A percentile compares a stretch with the other conserved stretches of the same genome.
Conservation (phyloP, 2,113 vertebrate genomes). For the Ibidorhyncha struthersii region DNA sequence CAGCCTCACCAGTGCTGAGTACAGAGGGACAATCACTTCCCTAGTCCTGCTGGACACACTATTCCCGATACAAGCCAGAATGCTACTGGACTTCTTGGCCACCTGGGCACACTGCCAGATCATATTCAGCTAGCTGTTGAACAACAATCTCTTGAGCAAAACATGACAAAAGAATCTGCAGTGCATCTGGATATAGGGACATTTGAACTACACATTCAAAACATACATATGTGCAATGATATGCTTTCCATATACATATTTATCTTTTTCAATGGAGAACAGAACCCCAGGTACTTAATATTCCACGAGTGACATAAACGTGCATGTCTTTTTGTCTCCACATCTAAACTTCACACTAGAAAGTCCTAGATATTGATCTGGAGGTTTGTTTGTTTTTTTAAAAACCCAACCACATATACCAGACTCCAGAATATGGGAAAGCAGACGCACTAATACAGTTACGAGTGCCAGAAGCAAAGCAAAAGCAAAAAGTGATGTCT, state of each 20-base stretch:
- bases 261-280: neutral
- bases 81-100: neutral
- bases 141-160: neutral
- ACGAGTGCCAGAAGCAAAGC: neutral
- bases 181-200: neutral
- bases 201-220: neutral
- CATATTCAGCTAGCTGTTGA: neutral
- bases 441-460: neutral
- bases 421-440: neutral
- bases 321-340: neutral
- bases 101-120: neutral
- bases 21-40: neutral
- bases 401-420: neutral
- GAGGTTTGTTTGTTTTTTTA: neutral
- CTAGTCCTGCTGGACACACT: neutral
- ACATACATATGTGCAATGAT: too few relatives aligned
- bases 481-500: neutral
- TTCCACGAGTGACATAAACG: neutral
- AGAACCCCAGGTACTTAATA: neutral
- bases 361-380: neutral
- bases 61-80: neutral
- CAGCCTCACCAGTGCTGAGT: neutral
- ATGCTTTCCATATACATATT: rapidly evolving
- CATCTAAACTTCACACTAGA: neutral
- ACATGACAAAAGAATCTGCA: neutral